Base-by-base conservation (phyloP, 2,888 invertebrate species). In the Eulithis prunata region DNA sequence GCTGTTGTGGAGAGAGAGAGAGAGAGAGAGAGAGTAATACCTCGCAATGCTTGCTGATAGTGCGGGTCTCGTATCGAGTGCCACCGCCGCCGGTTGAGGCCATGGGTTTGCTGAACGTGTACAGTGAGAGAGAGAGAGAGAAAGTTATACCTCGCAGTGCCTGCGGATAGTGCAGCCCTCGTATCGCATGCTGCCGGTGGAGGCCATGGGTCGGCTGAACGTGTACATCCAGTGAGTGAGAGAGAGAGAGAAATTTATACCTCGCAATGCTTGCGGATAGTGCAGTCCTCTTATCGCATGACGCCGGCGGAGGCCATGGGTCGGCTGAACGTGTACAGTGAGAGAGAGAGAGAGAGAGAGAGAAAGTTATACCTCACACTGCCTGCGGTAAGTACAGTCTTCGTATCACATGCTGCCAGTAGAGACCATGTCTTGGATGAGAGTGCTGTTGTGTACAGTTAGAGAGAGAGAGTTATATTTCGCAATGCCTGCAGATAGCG, bases 391-490 rank as follows among this genome's bases (percentile, higher is more conserved):
- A 54, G 98, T 98, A 86, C 98, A 94, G 90, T 98, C 98, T 89
- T 98, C 98, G 91, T 98, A 98, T 66, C 98, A 94, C 38, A 98
- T 98, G 75, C 98, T 97, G 75, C 98, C 97, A 81, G 98, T 98
- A 77, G 98, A 97, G 65, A 98, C 98, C 97, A 99, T 98, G 73
- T 99, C 98, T 77, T 98, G 95, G 89, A 97, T 98, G 71, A 99
- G 94, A 72, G 98, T 99, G 91, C 97, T 97, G 91, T 93, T 89
- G 71, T 32, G 32, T 3, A 32, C 5, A 32, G 32, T 0, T 1
- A 32, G 32, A 32, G 32, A 32, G 32, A 32, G 32, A 32, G 32
- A 32, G 45, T n/a, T 12, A 12, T 45, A 45, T 4, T 12, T 45
- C 45, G 45, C 45, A 12, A 45, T 45, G 12, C 45, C 45, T 45